These are phyloP conservation scores for Philonicus albiceps DNA, from an alignment of 2,888 invertebrate genomes.

Conservation along the genomic window DNA sequence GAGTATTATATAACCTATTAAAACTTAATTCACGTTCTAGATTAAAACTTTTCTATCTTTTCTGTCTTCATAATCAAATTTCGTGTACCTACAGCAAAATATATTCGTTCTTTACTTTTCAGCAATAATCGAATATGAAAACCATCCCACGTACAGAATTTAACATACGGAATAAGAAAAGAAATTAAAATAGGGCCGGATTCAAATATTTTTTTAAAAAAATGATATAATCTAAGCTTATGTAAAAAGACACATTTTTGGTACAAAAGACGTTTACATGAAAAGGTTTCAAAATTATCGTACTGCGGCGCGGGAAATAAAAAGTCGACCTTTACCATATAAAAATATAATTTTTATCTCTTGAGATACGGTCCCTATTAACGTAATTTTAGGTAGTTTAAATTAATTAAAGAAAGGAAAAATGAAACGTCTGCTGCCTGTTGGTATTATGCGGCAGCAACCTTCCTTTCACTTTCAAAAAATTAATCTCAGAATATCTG, in stretches of 20 bases:
- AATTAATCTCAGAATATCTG: not conserved
- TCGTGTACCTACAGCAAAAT: not conserved
- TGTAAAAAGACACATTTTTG: not conserved
- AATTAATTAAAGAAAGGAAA: not conserved
- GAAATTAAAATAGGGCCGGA: not conserved
- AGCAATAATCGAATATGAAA: not conserved
- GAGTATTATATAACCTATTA: not conserved
- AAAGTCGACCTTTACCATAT: not conserved
- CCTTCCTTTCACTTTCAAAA: not conserved
- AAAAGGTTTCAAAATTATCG: not conserved
- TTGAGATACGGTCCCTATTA: not conserved
- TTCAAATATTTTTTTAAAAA: not conserved
- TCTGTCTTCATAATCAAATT: not conserved
- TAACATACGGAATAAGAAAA: not conserved
- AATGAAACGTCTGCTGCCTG: not conserved
- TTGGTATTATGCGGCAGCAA: not conserved
- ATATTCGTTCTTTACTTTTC: not conserved
- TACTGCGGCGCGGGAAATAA: not conserved
- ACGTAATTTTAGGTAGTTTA: not conserved
- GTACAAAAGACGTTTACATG: not conserved
- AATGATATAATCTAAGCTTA: too few relatives aligned
- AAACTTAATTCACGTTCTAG: not conserved
- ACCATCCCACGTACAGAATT: not conserved
- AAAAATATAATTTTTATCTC: not conserved
- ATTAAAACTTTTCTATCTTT: not conserved